Percentiles rank a stretch among this genome's conserved stretches.
Conservation (phyloP, 1,140 invertebrate genomes). For the Calephelis virginiensis region DNA sequence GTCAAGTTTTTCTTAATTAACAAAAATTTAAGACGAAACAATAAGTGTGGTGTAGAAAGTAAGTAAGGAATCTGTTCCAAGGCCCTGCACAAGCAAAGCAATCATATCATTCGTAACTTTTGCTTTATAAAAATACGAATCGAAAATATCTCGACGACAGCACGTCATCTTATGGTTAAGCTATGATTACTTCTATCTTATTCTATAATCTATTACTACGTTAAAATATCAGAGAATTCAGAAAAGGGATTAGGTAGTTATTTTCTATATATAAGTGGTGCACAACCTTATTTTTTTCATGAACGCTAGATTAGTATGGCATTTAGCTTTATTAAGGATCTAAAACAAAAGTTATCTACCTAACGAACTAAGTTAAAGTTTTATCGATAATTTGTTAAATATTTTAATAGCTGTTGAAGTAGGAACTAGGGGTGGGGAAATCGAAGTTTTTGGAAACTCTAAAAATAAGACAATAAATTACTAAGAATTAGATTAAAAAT, state of each 20-base stretch:
- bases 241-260: conserved; percentile 74
- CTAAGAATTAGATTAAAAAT: no score
- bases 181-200: conserved; percentile 72
- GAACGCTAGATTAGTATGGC: conserved; percentile 73
- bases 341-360: conserved; percentile 61
- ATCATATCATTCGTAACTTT: conserved; percentile 73
- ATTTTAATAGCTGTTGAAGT: conserved; percentile 54
- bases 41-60: conserved; percentile 39
- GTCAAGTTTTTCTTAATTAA: neutral
- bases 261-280: conserved; percentile 74
- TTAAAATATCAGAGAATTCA: conserved; percentile 78
- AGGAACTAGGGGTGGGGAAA: conserved; percentile 63
- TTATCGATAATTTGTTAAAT: conserved; percentile 52
- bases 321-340: conserved; percentile 68
- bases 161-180: conserved; percentile 72
- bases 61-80: conserved; percentile 49
- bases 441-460: conserved; percentile 32
- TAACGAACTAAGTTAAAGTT: conserved; percentile 63
- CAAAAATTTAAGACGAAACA: conserved; percentile 29
- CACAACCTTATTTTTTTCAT: conserved; percentile 77
- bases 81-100: conserved; percentile 76
- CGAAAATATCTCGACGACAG: conserved; percentile 75
- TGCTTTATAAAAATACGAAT: conserved; percentile 78
- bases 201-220: conserved; percentile 69
- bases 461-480: conserved; percentile 31